Base-by-base conservation (phyloP, 2,888 invertebrate species). In the Drosophila macrothrix region DNA sequence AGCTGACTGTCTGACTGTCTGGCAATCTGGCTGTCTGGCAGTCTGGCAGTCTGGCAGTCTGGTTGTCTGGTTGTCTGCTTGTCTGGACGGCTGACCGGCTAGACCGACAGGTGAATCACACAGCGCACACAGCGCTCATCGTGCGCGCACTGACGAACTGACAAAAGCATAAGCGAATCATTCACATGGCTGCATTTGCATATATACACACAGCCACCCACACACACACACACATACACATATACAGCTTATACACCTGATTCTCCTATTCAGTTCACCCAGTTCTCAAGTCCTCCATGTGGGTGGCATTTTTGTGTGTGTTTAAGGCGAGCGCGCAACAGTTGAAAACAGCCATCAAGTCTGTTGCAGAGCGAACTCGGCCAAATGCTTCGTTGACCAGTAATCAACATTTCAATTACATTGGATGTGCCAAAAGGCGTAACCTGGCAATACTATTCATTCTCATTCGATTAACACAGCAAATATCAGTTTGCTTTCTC, bases 101-200 rank as follows among this genome's bases (percentile, higher is more conserved):
- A 22, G 41, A 64, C 65, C 75, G 76, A 71, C 72, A 77, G 80
- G 77, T 80, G 80, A 71, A 67, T 70, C 64, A 67, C 64, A 73
- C 10, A 55, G 61, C 76, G 67, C 46, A 46, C 14, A 46, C 14
- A 46, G 46, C 14, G 22, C 58, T 64, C 58, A 66, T 59, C 70
- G 75, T 69, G 71, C 53, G 71, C 63, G 54, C 64, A 67, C 78
- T 78, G 78, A 78, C 78, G 78, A 88, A 76, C 92, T 85, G 90
- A 92, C 92, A 92, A 92, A 92, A 85, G 90, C 82, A 90, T 92
- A 92, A 92, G 82, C 92, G 88, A 91, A 92, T 92, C 92, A 92
- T 92, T 76, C 87, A 92, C 85, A 83, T 91, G 92, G 91, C 80
- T 92, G 90, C 83, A 73, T 84, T 90, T 78, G 74, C 70, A 72